Percentiles rank a stretch among this genome's conserved stretches.
Conservation (phyloP, 2,797 vertebrate species). For the Cyclura pinguis region DNA sequence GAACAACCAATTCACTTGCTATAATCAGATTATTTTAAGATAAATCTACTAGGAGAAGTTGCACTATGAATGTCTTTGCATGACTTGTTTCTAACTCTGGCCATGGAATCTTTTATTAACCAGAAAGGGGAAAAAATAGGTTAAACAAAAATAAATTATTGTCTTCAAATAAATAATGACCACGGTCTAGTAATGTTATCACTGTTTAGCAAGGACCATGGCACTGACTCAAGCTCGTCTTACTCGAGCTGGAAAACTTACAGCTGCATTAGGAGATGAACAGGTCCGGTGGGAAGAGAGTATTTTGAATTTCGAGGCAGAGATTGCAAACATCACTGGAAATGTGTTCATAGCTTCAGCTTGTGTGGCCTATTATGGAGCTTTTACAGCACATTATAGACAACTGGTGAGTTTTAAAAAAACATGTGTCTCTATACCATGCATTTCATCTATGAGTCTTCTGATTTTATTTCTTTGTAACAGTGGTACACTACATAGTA, state of each 20-base stretch:
- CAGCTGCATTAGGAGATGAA: slow-evolving; percentile 85
- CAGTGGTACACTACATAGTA: neutral
- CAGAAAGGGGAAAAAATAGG: neutral
- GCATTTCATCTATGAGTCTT: neutral
- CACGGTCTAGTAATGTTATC: slow-evolving; percentile 20
- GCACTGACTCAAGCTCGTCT: slow-evolving; percentile 84
- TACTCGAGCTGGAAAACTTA: slow-evolving; percentile 84
- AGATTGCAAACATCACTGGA: slow-evolving; percentile 85
- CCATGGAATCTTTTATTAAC: neutral
- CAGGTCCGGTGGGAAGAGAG: slow-evolving; percentile 88
- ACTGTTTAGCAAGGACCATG: slow-evolving; percentile 81
- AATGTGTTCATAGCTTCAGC: slow-evolving; percentile 90
- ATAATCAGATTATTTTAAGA: neutral
- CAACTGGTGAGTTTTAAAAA: slow-evolving; percentile 73
- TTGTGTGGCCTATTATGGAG: slow-evolving; percentile 88
- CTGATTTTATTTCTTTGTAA: neutral
- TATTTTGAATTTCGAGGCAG: slow-evolving; percentile 83
- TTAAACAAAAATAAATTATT: slow-evolving; percentile 10
- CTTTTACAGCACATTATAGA: slow-evolving; percentile 88
- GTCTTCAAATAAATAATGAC: slow-evolving; percentile 10
- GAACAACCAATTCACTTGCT: neutral
- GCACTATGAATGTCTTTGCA: neutral
- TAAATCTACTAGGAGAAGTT: neutral
- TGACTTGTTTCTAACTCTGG: neutral
- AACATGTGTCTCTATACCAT: neutral